Evolutionary conservation across 2,888 invertebrate genomes (phyloP).

Genomic region (Cephonodes hylas): DNA sequence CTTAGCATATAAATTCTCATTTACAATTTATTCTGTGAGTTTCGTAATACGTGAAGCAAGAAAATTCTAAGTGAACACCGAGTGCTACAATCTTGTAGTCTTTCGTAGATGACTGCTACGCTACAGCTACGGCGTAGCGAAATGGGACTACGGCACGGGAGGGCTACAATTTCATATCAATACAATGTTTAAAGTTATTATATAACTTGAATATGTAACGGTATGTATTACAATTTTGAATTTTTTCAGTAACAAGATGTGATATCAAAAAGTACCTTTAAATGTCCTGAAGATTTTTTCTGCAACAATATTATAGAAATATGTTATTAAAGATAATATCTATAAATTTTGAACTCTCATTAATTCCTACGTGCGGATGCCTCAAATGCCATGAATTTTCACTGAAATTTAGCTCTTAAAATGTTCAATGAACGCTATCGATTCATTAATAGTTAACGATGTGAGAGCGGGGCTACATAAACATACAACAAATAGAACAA

Average conservation of each 20-base stretch:
- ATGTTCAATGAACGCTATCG: not conserved
- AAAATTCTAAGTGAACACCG: slow-evolving; percentile 21
- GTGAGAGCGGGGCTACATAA: not conserved
- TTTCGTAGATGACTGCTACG: slow-evolving; percentile 34
- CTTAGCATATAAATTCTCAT: slow-evolving; percentile 42
- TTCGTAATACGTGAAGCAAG: slow-evolving; percentile 22
- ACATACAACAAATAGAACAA: not conserved
- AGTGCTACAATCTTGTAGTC: slow-evolving; percentile 18
- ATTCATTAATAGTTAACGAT: not conserved
- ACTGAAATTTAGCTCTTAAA: too few species aligned
- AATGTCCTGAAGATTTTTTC: too few species aligned
- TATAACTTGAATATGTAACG: not conserved
- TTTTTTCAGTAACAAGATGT: too few species aligned
- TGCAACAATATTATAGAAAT: too few species aligned
- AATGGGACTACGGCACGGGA: not conserved
- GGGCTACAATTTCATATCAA: not conserved
- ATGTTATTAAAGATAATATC: too few species aligned
- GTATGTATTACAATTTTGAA: not conserved
- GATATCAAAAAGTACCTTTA: too few species aligned
- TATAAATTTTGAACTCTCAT: too few species aligned
- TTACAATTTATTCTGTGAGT: slow-evolving; percentile 33
- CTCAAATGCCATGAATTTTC: too few species aligned
- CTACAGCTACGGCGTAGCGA: slow-evolving; percentile 35
- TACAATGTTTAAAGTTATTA: not conserved
- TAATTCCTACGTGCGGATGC: too few species aligned